phyloP scores from a whole-genome alignment of 2,113 vertebrate species.

The Lagenorhynchus albirostris region DNA sequence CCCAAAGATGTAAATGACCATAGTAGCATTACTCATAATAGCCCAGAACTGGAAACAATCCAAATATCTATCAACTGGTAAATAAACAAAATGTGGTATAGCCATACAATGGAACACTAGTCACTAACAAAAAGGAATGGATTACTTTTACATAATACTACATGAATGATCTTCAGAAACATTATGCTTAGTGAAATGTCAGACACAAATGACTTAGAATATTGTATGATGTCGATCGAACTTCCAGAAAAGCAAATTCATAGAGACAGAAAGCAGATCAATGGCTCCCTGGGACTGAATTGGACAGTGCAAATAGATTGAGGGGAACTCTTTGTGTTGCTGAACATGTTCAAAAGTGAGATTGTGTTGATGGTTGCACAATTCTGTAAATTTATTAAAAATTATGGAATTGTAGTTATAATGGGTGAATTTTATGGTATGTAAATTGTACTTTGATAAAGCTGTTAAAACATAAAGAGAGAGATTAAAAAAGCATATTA shows the following conservation, averaged over 20 bases:
- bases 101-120: neutral
- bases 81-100: neutral
- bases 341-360: neutral
- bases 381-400: conserved; percentile 22
- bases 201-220: neutral
- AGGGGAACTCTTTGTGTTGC: neutral
- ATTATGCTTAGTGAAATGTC: neutral
- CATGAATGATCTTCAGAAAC: neutral
- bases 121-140: neutral
- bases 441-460: conserved; percentile 29
- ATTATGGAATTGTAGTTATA: neutral
- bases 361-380: neutral
- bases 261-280: neutral
- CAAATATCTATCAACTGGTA: neutral
- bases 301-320: neutral
- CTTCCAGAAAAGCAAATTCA: conserved; percentile 1
- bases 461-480: neutral
- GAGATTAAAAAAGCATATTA: neutral
- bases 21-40: neutral
- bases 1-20: neutral
- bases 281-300: neutral
- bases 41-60: neutral
- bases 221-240: neutral
- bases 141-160: neutral
- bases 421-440: conserved; percentile 12